Percentiles rank a stretch among this genome's conserved stretches.
Evolutionary conservation across 92 coral and sea anemone genomes (phyloP).

Genomic region (Actinernus sp.): DNA sequence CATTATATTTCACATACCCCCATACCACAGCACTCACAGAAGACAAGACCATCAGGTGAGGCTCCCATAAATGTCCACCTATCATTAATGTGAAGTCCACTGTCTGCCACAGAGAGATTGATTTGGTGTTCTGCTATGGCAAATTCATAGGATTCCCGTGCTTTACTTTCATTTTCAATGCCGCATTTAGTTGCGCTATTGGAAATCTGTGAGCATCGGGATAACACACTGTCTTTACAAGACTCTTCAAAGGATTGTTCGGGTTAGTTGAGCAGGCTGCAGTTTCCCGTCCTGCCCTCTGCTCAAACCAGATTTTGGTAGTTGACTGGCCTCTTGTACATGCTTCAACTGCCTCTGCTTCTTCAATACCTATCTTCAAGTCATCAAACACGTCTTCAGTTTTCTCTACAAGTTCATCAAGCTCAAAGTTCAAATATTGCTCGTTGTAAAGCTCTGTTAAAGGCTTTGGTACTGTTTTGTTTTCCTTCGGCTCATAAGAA

Average conservation of each 20-base stretch:
- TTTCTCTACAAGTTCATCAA: conserved; percentile 25
- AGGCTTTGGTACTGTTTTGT: conserved; percentile 27
- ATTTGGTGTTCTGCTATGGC: conserved; percentile 31
- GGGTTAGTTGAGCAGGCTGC: conserved; percentile 48
- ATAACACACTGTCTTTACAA: conserved; percentile 54
- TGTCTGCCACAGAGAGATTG: conserved; percentile 37
- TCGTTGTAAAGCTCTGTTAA: conserved; percentile 14
- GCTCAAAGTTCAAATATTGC: conserved; percentile 12
- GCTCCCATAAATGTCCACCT: conserved; percentile 46
- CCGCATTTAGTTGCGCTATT: conserved; percentile 58
- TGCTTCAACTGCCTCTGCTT: conserved; percentile 27
- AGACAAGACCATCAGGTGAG: conserved; percentile 58
- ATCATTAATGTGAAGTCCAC: conserved; percentile 48
- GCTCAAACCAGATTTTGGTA: conserved; percentile 58
- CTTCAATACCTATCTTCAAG: conserved; percentile 17
- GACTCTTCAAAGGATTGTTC: conserved; percentile 44
- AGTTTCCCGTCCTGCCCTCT: conserved; percentile 49
- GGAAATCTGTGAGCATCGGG: conserved; percentile 58
- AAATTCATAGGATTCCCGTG: conserved; percentile 43
- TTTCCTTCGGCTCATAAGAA: conserved; percentile 21
- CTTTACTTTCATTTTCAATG: conserved; percentile 33
- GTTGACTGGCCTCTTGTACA: conserved; percentile 47
- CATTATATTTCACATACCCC: conserved; percentile 58
- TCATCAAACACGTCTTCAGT: conserved; percentile 12
- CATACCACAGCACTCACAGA: conserved; percentile 31